Evolutionary conservation across 2,113 vertebrate genomes (phyloP).

Genomic region (Hylia prasina): DNA sequence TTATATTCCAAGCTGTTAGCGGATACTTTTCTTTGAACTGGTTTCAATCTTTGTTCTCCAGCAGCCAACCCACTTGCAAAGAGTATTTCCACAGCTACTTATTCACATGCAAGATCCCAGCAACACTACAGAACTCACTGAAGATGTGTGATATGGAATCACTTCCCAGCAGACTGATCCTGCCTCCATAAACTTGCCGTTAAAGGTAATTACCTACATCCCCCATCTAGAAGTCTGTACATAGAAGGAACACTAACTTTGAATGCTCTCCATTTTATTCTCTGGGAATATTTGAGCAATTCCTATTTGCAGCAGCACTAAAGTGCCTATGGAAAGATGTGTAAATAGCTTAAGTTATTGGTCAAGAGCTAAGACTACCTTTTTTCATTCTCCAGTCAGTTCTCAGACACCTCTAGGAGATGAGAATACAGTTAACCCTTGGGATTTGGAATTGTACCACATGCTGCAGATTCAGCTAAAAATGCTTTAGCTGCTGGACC

Average conservation of each 20-base stretch:
- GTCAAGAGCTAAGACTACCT: not conserved
- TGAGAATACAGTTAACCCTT: not conserved
- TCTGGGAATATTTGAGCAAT: not conserved
- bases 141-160: not conserved
- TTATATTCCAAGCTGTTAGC: not conserved
- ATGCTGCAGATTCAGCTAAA: not conserved
- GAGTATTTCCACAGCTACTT: not conserved
- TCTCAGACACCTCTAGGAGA: not conserved
- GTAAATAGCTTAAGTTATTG: not conserved
- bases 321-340: not conserved
- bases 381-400: not conserved
- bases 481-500: not conserved
- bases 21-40: not conserved
- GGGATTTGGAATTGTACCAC: not conserved
- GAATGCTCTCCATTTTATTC: not conserved
- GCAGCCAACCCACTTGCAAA: not conserved
- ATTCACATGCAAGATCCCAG: not conserved
- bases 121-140: not conserved
- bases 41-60: constrained; percentile 13
- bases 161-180: not conserved
- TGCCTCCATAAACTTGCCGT: not conserved
- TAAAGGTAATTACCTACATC: not conserved
- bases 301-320: not conserved
- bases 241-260: not conserved
- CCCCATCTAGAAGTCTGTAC: not conserved